Percentiles rank a stretch among this genome's conserved stretches.
Evolutionary conservation across 2,113 vertebrate genomes (phyloP).

Genomic region (Oceanodroma tethys): DNA sequence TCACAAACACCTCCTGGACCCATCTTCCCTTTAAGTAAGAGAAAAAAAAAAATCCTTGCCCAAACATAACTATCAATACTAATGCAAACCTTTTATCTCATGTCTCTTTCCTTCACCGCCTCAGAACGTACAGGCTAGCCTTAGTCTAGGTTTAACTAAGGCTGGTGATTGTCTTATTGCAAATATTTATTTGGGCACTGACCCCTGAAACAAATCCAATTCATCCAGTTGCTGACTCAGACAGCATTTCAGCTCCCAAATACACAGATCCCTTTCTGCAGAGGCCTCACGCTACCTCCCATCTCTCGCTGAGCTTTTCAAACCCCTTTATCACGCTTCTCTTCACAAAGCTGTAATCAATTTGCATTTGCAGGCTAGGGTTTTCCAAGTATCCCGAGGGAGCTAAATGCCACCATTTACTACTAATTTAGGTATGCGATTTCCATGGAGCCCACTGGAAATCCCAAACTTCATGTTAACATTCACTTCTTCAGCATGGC

Average conservation of each 20-base stretch:
- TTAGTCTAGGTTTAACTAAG: neutral
- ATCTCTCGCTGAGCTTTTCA: neutral
- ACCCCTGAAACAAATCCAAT: neutral
- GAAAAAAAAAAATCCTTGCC: neutral
- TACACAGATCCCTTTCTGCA: neutral
- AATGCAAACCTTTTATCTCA: neutral
- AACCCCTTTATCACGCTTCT: neutral
- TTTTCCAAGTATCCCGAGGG: neutral
- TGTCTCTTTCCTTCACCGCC: neutral
- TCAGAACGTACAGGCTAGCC: neutral
- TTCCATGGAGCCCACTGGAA: neutral
- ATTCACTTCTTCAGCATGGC: neutral
- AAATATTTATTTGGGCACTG: constrained; percentile 31
- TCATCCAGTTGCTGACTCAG: neutral
- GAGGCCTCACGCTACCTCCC: neutral
- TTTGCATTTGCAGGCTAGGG: neutral
- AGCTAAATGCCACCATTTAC: neutral
- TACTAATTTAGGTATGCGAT: neutral
- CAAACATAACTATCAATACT: neutral
- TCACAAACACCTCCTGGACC: neutral
- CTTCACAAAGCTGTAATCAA: neutral
- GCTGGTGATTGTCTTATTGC: neutral
- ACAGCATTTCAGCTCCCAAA: neutral
- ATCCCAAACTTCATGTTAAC: neutral
- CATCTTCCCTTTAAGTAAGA: neutral